Evolutionary conservation across 1,140 invertebrate species (phyloP).

Genomic region (Eciton burchellii): DNA sequence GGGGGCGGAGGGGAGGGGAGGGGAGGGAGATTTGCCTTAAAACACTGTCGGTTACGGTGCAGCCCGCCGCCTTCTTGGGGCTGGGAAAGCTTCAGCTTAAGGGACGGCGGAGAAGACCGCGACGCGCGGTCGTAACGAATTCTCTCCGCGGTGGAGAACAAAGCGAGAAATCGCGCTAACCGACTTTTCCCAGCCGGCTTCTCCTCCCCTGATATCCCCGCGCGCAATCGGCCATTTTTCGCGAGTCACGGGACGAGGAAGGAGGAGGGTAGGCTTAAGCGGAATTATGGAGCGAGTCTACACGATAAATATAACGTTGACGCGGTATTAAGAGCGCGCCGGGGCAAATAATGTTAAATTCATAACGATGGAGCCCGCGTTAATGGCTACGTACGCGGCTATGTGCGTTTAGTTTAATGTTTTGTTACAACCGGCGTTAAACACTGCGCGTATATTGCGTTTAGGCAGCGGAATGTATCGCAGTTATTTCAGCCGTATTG

Average conservation of each 20-base stretch:
- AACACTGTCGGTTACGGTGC: conserved; percentile 66
- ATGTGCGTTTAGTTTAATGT: conserved; percentile 55
- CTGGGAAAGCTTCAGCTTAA: conserved; percentile 61
- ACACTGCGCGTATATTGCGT: conserved; percentile 39
- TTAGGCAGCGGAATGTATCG: conserved; percentile 35
- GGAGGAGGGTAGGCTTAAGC: too few species aligned
- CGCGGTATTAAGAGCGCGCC: conserved; percentile 21
- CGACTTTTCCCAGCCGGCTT: conserved; percentile 49
- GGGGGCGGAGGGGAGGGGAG: conserved; percentile 64
- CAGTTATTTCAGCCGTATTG: conserved; percentile 54
- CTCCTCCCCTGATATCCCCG: conserved; percentile 23
- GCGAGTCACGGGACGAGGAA: not conserved
- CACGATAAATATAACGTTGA: conserved; percentile 43
- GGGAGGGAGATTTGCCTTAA: conserved; percentile 76
- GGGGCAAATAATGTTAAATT: conserved; percentile 59
- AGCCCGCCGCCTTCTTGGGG: conserved; percentile 43
- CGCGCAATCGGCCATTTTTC: conserved; percentile 20
- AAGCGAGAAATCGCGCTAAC: not conserved
- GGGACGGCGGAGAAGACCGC: conserved; percentile 38
- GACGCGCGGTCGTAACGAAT: conserved; percentile 16
- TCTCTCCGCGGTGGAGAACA: too few species aligned
- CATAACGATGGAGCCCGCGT: conserved; percentile 51
- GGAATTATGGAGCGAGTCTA: conserved; percentile 18
- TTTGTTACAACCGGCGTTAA: conserved; percentile 39
- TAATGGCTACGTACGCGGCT: conserved; percentile 37